Evolutionary conservation across 2,888 invertebrate genomes (phyloP), one percentile per base, ranked within the genome.

Genomic region (Agrotis segetum): DNA sequence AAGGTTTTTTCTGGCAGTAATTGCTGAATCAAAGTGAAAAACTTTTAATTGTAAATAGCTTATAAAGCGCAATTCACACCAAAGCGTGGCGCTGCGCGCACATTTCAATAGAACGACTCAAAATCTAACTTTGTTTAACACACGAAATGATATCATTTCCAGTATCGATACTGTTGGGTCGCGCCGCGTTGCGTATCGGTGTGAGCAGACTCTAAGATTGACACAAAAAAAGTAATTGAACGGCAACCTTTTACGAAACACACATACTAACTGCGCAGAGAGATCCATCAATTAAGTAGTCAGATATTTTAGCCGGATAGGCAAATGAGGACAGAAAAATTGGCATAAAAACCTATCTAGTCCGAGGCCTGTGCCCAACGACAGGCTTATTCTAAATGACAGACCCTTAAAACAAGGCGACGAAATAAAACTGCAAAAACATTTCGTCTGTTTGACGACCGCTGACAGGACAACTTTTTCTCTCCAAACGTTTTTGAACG

Each of bases 401-500:
- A 53, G 64, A 52, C 63, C 60, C 63, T 78, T 67, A 72, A 67
- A 49, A 46, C 49, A 71, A 53, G 56, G 16, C 62, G 44, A 17
- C 60, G 16, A 64, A 78, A 82, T 78, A 78, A 72, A 68, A 79
- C 21, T 55, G 65, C 56, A 55, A 62, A 82, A 65, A 34, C 13
- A 64, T 77, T 71, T 71, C 56, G 63, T 29, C 11, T n/a, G 29
- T 70, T 70, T 78, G 65, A 66, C 49, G 64, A 67, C 13, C 58
- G 40, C 53, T 82, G 47, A 62, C 53, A 34, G 2, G 2, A 46
- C 17, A 47, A 52, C 65, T 69, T 75, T 47, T 34, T 69, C 52
- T 16, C 59, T 50, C 61, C 17, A 29, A 9, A 19, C 5, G 4
- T 59, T 65, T 70, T 60, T 19, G 9, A 40, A 21, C 14, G 17